Evolutionary conservation across 2,113 vertebrate species (phyloP).

Genomic region (Fulmarus glacialis): DNA sequence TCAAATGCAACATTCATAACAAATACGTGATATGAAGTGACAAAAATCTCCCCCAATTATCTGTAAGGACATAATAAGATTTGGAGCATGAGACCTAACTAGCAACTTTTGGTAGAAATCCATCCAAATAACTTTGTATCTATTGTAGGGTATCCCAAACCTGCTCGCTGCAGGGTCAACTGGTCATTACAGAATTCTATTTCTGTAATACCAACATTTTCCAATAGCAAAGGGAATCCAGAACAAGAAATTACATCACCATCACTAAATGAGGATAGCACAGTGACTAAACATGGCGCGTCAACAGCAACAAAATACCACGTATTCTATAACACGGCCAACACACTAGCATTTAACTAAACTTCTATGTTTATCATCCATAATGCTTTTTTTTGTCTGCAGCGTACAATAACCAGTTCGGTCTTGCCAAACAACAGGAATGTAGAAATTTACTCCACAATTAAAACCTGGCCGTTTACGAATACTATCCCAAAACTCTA

Average conservation of each 20-base stretch:
- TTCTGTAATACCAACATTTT: background rate
- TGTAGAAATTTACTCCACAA: no score
- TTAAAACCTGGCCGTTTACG: background rate
- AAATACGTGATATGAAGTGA: rapidly evolving
- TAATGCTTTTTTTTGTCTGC: rapidly evolving
- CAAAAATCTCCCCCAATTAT: background rate
- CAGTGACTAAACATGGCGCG: rapidly evolving
- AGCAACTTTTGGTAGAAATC: background rate
- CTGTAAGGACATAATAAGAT: background rate
- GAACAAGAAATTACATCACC: background rate
- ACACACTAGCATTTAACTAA: rapidly evolving
- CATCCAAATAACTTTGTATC: background rate
- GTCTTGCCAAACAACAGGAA: background rate
- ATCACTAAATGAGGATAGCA: background rate
- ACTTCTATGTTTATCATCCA: background rate
- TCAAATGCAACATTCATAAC: background rate
- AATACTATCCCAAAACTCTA: rapidly evolving
- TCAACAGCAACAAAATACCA: background rate
- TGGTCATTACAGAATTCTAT: rapidly evolving
- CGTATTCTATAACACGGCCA: rapidly evolving
- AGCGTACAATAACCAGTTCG: rapidly evolving
- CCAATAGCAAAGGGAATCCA: background rate
- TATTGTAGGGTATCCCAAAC: background rate
- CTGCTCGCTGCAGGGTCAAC: background rate
- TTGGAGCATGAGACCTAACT: background rate